Percentiles rank a stretch among this genome's conserved stretches.
Evolutionary conservation across 1,140 invertebrate genomes (phyloP).

Genomic region (Leguminivora glycinivorella): DNA sequence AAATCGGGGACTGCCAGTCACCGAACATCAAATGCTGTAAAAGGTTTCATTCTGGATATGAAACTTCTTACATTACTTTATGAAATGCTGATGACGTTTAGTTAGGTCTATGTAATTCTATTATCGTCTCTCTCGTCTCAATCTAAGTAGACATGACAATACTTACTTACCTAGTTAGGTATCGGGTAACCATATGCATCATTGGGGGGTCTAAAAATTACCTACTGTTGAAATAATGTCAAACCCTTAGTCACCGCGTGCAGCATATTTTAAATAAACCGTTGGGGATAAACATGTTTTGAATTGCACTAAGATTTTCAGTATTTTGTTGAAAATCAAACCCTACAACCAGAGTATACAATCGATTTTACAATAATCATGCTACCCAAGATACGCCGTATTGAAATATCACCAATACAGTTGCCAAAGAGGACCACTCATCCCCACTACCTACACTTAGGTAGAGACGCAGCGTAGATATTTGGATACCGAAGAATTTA

Average conservation of each 20-base stretch:
- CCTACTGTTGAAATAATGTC: not conserved
- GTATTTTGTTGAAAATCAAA: not conserved
- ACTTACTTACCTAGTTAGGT: too few relatives aligned
- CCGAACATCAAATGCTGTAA: too few relatives aligned
- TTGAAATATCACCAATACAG: not conserved
- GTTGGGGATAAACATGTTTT: not conserved
- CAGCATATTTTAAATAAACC: conserved; percentile 4
- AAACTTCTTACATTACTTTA: too few relatives aligned
- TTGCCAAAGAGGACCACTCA: not conserved
- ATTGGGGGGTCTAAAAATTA: not conserved
- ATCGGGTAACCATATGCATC: not conserved
- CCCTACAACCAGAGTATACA: not conserved
- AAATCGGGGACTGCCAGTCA: too few relatives aligned
- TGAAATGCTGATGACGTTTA: too few relatives aligned
- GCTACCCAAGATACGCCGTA: not conserved
- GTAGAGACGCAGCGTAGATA: not conserved
- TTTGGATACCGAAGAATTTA: not conserved
- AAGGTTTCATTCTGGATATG: too few relatives aligned
- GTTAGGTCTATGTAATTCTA: too few relatives aligned
- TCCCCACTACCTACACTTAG: not conserved
- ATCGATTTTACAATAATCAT: not conserved
- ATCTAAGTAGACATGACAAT: not conserved
- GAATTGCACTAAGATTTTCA: not conserved
- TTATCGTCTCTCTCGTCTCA: too few relatives aligned
- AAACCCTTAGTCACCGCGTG: not conserved